phyloP scores from a whole-genome alignment of 2,797 vertebrate genomes.

The Xiphorhynchus erythropygius region DNA sequence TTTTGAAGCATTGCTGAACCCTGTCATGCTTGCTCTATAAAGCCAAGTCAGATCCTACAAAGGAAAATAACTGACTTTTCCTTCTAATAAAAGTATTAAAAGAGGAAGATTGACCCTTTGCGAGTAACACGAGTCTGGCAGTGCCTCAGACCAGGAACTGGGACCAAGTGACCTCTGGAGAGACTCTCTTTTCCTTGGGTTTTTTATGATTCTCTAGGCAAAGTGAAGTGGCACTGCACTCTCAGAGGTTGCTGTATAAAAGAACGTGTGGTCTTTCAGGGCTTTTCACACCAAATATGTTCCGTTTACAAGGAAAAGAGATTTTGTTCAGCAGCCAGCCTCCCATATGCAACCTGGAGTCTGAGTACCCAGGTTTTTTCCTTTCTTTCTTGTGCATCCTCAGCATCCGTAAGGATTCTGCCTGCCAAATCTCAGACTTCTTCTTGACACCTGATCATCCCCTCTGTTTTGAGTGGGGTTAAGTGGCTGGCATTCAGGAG shows the following conservation, averaged over 20 bases:
- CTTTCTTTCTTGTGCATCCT: constrained; percentile 58
- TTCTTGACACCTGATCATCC: constrained; percentile 63
- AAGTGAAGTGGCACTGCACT: neutral
- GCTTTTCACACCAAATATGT: constrained; percentile 70
- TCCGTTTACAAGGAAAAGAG: constrained; percentile 62
- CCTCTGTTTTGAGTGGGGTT: constrained; percentile 65
- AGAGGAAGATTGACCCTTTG: neutral
- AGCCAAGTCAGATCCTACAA: neutral
- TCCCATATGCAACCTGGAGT: constrained; percentile 70
- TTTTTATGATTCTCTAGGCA: neutral
- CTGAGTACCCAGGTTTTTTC: constrained; percentile 65
- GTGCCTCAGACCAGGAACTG: neutral
- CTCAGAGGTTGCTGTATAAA: constrained; percentile 50
- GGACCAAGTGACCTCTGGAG: neutral
- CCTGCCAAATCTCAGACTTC: constrained; percentile 59
- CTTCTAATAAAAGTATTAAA: neutral
- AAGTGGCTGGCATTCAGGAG: constrained; percentile 65
- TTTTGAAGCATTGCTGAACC: constrained; percentile 57
- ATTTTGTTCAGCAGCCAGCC: constrained; percentile 66
- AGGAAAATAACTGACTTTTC: constrained; percentile 20
- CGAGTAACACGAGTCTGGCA: neutral
- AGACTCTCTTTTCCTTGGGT: neutral
- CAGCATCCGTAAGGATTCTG: constrained; percentile 51
- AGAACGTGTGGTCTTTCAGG: constrained; percentile 63
- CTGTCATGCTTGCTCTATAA: constrained; percentile 29